Evolutionary conservation across 2,888 invertebrate genomes (phyloP).

Genomic region (Synergus japonicus): DNA sequence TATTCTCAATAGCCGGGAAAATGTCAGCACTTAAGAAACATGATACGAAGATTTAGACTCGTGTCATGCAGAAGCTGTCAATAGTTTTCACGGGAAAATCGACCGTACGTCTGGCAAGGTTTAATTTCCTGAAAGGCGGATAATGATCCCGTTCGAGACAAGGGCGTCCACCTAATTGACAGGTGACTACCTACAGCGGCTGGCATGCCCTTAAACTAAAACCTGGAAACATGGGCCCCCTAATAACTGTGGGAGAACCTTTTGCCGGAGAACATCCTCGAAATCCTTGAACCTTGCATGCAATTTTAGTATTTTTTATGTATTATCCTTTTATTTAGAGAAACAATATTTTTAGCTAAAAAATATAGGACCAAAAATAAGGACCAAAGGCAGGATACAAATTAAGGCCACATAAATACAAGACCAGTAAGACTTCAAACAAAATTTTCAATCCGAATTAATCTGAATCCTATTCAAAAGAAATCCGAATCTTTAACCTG

Average conservation of each 20-base stretch:
- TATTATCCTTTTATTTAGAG: not conserved
- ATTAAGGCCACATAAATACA: too few relatives aligned
- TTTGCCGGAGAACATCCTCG: not conserved
- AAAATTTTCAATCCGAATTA: too few relatives aligned
- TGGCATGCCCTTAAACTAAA: slow-evolving; percentile 22
- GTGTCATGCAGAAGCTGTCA: slow-evolving; percentile 13
- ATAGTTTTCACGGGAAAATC: slow-evolving; percentile 27
- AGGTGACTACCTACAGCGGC: slow-evolving; percentile 59
- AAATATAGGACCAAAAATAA: too few relatives aligned
- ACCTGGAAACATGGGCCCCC: slow-evolving; percentile 12
- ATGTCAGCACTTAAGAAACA: slow-evolving; percentile 35
- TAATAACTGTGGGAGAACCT: slow-evolving; percentile 19
- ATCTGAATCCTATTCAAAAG: too few relatives aligned
- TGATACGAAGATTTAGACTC: slow-evolving; percentile 11
- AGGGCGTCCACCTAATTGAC: slow-evolving; percentile 67
- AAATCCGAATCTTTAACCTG: too few relatives aligned
- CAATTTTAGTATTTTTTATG: not conserved
- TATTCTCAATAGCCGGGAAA: slow-evolving; percentile 47
- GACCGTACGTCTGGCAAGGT: slow-evolving; percentile 12
- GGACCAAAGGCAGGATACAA: too few relatives aligned
- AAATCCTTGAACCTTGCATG: not conserved
- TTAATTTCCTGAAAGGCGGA: slow-evolving; percentile 60
- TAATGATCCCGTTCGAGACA: slow-evolving; percentile 61
- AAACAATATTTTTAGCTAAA: too few relatives aligned
- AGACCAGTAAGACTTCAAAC: too few relatives aligned